Percentiles rank a stretch among this genome's conserved stretches.
Evolutionary conservation across 2,113 vertebrate species (phyloP).

Genomic region (Halcyon senegalensis): DNA sequence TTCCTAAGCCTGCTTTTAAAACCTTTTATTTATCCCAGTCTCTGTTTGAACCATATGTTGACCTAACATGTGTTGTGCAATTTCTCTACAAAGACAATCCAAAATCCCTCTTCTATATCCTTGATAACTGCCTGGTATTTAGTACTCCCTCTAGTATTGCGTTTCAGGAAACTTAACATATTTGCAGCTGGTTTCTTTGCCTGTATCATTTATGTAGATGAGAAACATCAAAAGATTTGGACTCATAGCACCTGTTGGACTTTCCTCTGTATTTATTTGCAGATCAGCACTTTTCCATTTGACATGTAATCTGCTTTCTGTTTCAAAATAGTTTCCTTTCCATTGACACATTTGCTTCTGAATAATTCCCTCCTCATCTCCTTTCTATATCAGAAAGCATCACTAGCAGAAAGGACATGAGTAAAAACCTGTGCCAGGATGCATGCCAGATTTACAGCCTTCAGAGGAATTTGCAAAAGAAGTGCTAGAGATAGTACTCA

Average conservation of each 20-base stretch:
- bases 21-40: background rate
- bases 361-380: background rate
- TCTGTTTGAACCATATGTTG: background rate
- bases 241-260: background rate
- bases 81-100: background rate
- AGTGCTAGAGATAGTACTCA: background rate
- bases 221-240: slow-evolving; percentile 9
- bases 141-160: background rate
- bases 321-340: slow-evolving; percentile 34
- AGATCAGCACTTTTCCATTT: background rate
- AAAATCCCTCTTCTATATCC: background rate
- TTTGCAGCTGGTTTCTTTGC: slow-evolving; percentile 22
- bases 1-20: slow-evolving; percentile 1
- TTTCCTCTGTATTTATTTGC: background rate
- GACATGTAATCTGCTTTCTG: slow-evolving; percentile 10
- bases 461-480: background rate
- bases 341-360: background rate
- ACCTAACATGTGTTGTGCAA: background rate
- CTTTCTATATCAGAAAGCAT: background rate
- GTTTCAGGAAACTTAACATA: slow-evolving; percentile 17
- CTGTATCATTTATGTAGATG: slow-evolving; percentile 13
- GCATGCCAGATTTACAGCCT: background rate
- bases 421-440: background rate
- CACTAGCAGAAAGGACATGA: background rate
- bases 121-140: slow-evolving; percentile 16